Conservation (phyloP, 1,140 invertebrate species). For the Zaprionus inermis region DNA sequence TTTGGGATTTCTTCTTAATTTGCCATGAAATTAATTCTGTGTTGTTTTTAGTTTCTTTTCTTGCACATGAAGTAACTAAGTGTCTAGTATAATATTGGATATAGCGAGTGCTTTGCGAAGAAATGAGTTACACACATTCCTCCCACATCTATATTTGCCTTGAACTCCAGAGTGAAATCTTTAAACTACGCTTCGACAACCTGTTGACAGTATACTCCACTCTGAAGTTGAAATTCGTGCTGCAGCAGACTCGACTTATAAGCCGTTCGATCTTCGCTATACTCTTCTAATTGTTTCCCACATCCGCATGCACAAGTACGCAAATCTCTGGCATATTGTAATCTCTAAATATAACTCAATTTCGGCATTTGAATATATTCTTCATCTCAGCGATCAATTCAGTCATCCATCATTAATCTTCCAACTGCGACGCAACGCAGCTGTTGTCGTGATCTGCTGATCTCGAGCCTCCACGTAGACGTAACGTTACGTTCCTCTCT, state of each 20-base stretch:
- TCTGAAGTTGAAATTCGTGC: constrained; percentile 44
- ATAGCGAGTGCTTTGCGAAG: not conserved
- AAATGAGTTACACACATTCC: constrained; percentile 2
- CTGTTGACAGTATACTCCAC: constrained; percentile 31
- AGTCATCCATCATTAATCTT: constrained; percentile 49
- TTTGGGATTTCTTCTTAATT: constrained; percentile 33
- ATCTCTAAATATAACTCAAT: constrained; percentile 45
- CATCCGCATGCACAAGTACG: constrained; percentile 28
- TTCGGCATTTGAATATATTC: constrained; percentile 6
- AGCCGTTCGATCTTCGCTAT: not conserved
- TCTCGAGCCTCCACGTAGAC: not conserved
- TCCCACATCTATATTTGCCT: not conserved
- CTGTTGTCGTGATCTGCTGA: constrained; percentile 24
- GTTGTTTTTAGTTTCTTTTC: constrained; percentile 10
- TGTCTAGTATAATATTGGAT: not conserved
- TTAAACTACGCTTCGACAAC: constrained; percentile 18
- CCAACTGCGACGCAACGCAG: constrained; percentile 27
- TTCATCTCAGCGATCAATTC: not conserved
- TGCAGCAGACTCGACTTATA: constrained; percentile 15
- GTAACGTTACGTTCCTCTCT: not conserved
- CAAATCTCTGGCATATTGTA: constrained; percentile 13
- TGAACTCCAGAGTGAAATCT: not conserved
- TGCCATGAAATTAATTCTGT: constrained; percentile 44
- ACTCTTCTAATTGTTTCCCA: not conserved
- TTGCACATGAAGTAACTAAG: not conserved